These are phyloP conservation scores for Drosophila ficusphila DNA, from an alignment of 1,140 invertebrate genomes.

Conservation along the genomic window DNA sequence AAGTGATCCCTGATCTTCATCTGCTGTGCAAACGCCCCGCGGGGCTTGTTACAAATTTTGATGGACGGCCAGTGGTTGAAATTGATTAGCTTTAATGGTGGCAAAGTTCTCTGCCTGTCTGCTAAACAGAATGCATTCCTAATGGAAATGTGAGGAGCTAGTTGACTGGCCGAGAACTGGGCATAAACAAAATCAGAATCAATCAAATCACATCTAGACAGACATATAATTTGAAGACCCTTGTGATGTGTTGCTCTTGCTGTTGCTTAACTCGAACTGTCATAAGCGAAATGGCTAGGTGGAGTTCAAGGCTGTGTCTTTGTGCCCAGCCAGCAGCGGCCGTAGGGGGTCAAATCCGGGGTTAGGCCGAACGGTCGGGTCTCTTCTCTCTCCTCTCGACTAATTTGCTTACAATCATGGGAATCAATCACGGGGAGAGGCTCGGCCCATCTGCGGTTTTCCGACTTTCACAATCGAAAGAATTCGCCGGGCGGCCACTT, in stretches of 20 bases:
- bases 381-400: not conserved
- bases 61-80: slow-evolving; percentile 70
- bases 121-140: slow-evolving; percentile 43
- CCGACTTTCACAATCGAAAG: slow-evolving; percentile 50
- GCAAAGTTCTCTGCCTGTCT: slow-evolving; percentile 52
- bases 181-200: slow-evolving; percentile 48
- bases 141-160: slow-evolving; percentile 41
- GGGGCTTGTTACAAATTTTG: slow-evolving; percentile 80
- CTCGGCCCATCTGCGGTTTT: slow-evolving; percentile 28
- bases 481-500: slow-evolving; percentile 58
- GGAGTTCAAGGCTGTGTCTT: slow-evolving; percentile 22
- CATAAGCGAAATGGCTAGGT: slow-evolving; percentile 14
- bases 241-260: slow-evolving; percentile 8
- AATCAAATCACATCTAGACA: slow-evolving; percentile 55
- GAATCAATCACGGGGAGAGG: slow-evolving; percentile 13
- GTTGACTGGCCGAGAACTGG: not conserved
- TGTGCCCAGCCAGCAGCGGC: not conserved
- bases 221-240: slow-evolving; percentile 50
- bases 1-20: slow-evolving; percentile 11
- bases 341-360: not conserved
- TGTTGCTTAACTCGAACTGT: slow-evolving; percentile 29
- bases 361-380: slow-evolving; percentile 9
- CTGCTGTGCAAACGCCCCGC: slow-evolving; percentile 53
- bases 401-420: slow-evolving; percentile 32
- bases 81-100: slow-evolving; percentile 81